A percentile compares a stretch with the other conserved stretches of the same genome.
phyloP scores from a whole-genome alignment of 2,797 vertebrate species.

The Picus viridis region DNA sequence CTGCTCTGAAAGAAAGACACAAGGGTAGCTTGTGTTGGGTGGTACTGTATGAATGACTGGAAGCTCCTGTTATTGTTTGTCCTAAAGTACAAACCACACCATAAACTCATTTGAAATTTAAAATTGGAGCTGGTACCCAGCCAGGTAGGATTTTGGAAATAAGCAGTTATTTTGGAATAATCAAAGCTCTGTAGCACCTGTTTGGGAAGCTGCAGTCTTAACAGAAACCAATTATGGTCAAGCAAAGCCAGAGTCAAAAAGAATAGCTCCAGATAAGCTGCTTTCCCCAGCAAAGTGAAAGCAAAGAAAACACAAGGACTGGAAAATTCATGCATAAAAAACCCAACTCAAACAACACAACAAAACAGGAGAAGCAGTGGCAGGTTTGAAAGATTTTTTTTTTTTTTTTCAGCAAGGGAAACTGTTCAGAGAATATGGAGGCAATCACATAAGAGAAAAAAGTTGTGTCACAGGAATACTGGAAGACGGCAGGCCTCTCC shows the following conservation, averaged over 20 bases:
- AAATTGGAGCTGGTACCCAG: not conserved
- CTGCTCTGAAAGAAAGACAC: not conserved
- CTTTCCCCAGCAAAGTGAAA: not conserved
- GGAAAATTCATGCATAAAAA: not conserved
- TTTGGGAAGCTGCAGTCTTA: not conserved
- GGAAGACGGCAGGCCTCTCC: not conserved
- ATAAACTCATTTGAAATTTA: not conserved
- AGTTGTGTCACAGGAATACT: not conserved
- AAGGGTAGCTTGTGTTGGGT: fast-evolving
- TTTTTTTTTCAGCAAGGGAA: not conserved
- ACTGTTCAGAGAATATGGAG: fast-evolving
- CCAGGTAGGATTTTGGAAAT: not conserved
- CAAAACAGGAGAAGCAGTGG: not conserved
- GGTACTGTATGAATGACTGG: not conserved
- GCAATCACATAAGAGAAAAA: not conserved
- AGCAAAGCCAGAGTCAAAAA: not conserved
- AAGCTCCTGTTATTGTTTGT: not conserved
- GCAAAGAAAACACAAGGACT: not conserved
- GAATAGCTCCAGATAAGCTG: not conserved
- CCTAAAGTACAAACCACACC: not conserved
- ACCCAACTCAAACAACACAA: not conserved
- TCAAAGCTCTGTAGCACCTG: not conserved
- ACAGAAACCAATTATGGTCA: not conserved
- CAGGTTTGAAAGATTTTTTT: not conserved
- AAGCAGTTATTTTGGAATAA: not conserved